Conservation (phyloP, 2,113 vertebrate species). For the Nansenia antarctica region DNA sequence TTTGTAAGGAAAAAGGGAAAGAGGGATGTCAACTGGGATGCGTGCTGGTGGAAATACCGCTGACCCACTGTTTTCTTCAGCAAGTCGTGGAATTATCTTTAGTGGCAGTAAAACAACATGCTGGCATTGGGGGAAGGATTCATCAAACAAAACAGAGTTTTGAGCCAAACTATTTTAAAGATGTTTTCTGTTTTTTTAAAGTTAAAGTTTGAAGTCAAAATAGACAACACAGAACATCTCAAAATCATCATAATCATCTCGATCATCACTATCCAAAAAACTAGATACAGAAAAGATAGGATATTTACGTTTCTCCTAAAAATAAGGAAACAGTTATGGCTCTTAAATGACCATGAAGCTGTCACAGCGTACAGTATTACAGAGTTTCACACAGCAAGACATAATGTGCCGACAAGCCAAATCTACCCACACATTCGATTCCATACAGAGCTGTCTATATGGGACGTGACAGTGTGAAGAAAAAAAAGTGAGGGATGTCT, state of each 20-base stretch:
- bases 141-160: conserved; percentile 31
- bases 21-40: conserved; percentile 21
- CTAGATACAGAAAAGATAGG: background rate
- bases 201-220: conserved; percentile 29
- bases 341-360: too few species aligned
- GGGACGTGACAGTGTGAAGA: conserved; percentile 57
- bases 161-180: conserved; percentile 26
- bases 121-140: conserved; percentile 29
- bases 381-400: conserved; percentile 48
- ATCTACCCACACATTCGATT: conserved; percentile 64
- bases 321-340: too few species aligned
- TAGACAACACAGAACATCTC: background rate
- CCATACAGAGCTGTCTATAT: conserved; percentile 64
- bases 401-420: conserved; percentile 64
- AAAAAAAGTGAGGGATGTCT: conserved; percentile 68
- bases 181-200: too few species aligned
- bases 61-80: background rate
- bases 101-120: conserved; percentile 39
- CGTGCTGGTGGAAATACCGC: conserved; percentile 38
- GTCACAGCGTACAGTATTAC: too few species aligned
- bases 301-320: too few species aligned
- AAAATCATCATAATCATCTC: background rate
- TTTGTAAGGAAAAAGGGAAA: conserved; percentile 27
- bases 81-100: conserved; percentile 37
- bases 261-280: background rate